Base-by-base conservation (phyloP, 2,888 invertebrate species). In the Thecocarcelia acutangulata region DNA sequence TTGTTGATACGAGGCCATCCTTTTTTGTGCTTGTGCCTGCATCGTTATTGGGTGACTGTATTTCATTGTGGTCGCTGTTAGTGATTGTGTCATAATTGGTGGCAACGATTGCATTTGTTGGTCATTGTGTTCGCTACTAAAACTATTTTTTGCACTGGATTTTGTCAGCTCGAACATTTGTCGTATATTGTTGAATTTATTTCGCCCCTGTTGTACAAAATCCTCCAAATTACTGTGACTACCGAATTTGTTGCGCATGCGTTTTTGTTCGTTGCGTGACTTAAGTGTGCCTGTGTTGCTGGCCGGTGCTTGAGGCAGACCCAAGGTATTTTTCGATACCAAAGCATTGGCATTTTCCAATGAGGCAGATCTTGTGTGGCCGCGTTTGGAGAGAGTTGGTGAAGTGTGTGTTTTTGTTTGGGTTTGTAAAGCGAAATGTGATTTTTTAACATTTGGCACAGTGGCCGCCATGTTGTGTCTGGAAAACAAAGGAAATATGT, bases 171-270 rank as follows among this genome's bases (percentile, higher is more conserved):
- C 90, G 68, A 90, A 90, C 90, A 90, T 90, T 86, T 90, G 90
- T 13, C 90, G 87, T 17, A 90, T 89, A 66, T 90, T 90, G 74
- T 90, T 89, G 84, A 90, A 90, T 84, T 90, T 90, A 15, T 84
- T 84, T 52, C 90, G 90, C 76, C 88, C 87, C 64, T 88, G 89
- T 5, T 86, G 85, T 46, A 85, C 86, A 13, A 87, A 87, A 63
- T 90, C 90, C 48, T 90, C 90, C 74, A 90, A 84, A 81, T 90
- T 90, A 77, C 86, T 90, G 75, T 90, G 88, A 74, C 90, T 90
- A 73, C 90, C 89, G 68, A 89, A 90, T 84, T 90, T 90, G 80
- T 87, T 90, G 80, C 87, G 88, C 24, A 90, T 86, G 3, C 90
- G 87, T 24, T 90, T 89, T 84, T 90, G 90, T 84, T 90, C 90